These are phyloP conservation scores for Trichomalopsis sarcophagae DNA, from an alignment of 1,140 invertebrate genomes.

Conservation along the genomic window DNA sequence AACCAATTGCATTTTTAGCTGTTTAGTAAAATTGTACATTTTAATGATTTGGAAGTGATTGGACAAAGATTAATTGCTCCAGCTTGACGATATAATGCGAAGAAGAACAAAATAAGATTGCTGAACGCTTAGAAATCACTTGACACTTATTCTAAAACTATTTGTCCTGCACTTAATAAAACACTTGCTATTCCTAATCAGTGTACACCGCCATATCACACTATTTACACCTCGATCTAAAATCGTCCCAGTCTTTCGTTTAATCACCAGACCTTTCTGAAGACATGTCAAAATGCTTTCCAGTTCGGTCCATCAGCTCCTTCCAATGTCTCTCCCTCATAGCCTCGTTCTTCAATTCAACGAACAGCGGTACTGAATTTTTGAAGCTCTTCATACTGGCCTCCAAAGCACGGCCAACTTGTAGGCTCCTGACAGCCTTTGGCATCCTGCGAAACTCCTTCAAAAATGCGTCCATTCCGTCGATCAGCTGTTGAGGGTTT, in stretches of 20 bases:
- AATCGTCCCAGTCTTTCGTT: conserved; percentile 11
- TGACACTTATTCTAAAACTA: no score
- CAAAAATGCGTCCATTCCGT: conserved; percentile 90
- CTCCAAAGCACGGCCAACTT: conserved; percentile 82
- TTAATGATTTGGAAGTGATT: background rate
- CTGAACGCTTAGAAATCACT: no score
- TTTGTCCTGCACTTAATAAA: no score
- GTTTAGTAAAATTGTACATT: background rate
- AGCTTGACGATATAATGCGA: no score
- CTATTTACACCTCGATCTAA: background rate
- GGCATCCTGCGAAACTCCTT: conserved; percentile 84
- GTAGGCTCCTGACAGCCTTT: conserved; percentile 75
- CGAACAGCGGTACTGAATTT: conserved; percentile 89
- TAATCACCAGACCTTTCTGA: conserved; percentile 77
- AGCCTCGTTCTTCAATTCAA: conserved; percentile 93
- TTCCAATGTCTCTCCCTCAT: conserved; percentile 92
- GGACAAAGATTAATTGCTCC: no score
- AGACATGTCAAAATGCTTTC: conserved; percentile 89
- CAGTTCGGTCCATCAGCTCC: conserved; percentile 90
- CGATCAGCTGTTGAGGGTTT: conserved; percentile 87
- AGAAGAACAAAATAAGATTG: no score
- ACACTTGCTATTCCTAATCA: conserved; percentile 7
- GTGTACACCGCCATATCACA: background rate
- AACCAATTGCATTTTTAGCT: background rate
- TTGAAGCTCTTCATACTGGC: conserved; percentile 92